Conservation (phyloP, 2,797 vertebrate genomes). For the Acrossocheilus fasciatus region DNA sequence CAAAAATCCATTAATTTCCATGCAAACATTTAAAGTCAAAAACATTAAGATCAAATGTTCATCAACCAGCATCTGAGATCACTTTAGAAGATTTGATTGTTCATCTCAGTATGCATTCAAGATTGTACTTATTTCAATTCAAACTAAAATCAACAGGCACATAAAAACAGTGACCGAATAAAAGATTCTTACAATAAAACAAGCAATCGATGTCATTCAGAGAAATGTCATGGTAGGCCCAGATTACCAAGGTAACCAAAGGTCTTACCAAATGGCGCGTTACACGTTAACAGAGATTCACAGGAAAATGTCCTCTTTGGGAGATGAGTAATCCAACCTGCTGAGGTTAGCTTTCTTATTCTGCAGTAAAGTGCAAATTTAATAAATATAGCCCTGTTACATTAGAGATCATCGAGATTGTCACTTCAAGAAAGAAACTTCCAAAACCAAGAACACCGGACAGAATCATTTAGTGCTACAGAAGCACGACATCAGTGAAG, state of each 20-base stretch:
- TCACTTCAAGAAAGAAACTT: slow-evolving; percentile 49
- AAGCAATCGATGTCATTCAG: slow-evolving; percentile 30
- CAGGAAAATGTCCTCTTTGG: slow-evolving; percentile 49
- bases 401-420: slow-evolving; percentile 43
- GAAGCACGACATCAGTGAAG: slow-evolving; percentile 65
- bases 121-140: not conserved
- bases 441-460: slow-evolving; percentile 39
- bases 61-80: not conserved
- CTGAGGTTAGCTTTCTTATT: slow-evolving; percentile 38
- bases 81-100: not conserved
- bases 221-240: slow-evolving; percentile 36
- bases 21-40: slow-evolving; percentile 51
- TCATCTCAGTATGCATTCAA: slow-evolving; percentile 13
- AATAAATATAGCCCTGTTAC: slow-evolving; percentile 59
- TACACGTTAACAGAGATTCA: slow-evolving; percentile 64
- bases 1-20: slow-evolving; percentile 50
- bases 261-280: slow-evolving; percentile 28
- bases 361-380: slow-evolving; percentile 58
- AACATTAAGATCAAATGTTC: slow-evolving; percentile 4
- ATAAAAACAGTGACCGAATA: slow-evolving; percentile 22
- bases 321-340: slow-evolving; percentile 40
- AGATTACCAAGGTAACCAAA: slow-evolving; percentile 40
- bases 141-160: slow-evolving; percentile 33
- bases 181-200: slow-evolving; percentile 33
- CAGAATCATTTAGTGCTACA: slow-evolving; percentile 71